These are phyloP conservation scores for Cottus gobio DNA, from an alignment of 2,113 vertebrate genomes.

Conservation along the genomic window DNA sequence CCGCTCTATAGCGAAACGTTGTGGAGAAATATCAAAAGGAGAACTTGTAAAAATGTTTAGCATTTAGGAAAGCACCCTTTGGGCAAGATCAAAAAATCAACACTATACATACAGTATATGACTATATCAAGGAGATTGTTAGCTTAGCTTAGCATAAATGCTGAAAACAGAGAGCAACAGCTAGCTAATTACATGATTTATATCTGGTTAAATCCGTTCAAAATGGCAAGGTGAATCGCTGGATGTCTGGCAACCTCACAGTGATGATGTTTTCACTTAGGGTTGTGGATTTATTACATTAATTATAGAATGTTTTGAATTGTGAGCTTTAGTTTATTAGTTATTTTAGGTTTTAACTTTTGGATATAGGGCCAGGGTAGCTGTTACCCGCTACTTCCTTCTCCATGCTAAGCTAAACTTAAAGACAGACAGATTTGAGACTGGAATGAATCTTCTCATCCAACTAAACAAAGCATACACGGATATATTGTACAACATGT, in stretches of 20 bases:
- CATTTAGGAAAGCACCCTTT: not conserved
- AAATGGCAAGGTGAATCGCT: not conserved
- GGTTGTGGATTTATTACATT: not conserved
- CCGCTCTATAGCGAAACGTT: constrained; percentile 1
- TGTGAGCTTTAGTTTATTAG: not conserved
- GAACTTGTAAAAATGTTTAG: not conserved
- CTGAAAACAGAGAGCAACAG: not conserved
- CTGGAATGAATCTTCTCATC: constrained; percentile 4
- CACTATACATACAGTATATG: too few species aligned
- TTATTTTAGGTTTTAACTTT: not conserved
- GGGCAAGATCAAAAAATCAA: not conserved
- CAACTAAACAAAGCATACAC: constrained; percentile 3
- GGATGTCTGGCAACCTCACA: not conserved
- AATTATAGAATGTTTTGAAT: not conserved
- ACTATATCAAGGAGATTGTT: not conserved
- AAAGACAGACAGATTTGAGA: not conserved
- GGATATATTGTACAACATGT: constrained; percentile 27
- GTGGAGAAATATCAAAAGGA: not conserved
- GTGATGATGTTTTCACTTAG: not conserved
- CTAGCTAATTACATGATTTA: too few species aligned
- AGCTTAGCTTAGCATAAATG: not conserved
- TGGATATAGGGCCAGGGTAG: not conserved
- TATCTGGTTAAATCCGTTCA: not conserved
- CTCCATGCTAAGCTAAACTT: not conserved
- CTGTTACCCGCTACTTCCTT: not conserved